Conservation (phyloP, 2,797 vertebrate genomes). For the Cichlasoma orientale region DNA sequence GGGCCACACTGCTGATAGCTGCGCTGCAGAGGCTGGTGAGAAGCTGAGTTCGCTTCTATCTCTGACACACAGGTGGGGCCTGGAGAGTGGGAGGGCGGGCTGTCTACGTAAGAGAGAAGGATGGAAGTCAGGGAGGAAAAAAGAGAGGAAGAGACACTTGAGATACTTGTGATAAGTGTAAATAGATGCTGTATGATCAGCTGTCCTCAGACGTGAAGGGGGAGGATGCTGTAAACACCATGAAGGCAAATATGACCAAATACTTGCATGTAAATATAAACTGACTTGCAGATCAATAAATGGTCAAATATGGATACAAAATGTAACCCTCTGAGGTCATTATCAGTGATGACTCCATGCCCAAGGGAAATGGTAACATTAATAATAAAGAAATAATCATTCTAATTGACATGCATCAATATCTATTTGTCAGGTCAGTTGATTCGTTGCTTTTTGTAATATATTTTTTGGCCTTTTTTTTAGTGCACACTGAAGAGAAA, state of each 20-base stretch:
- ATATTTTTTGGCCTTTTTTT: no score
- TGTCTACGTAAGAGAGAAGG: neutral
- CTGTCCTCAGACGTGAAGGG: neutral
- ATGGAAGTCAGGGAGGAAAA: neutral
- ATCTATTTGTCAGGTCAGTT: no score
- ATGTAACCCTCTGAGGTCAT: neutral
- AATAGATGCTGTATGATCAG: neutral
- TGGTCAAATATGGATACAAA: neutral
- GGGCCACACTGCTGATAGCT: constrained; percentile 20
- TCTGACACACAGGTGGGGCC: constrained; percentile 14
- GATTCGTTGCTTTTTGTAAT: no score
- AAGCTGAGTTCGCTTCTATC: constrained; percentile 18
- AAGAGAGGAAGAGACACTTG: neutral
- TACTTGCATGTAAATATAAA: neutral
- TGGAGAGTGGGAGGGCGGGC: neutral
- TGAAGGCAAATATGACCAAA: no score
- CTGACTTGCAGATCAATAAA: no score
- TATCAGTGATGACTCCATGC: no score
- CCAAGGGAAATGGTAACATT: no score
- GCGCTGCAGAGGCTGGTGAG: constrained; percentile 3
- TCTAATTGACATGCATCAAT: no score
- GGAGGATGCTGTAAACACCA: neutral
- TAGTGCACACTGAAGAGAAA: no score
- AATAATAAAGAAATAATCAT: no score
- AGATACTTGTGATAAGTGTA: neutral